Conservation (phyloP, 2,888 invertebrate species). For the Agrotis exclamationis region DNA sequence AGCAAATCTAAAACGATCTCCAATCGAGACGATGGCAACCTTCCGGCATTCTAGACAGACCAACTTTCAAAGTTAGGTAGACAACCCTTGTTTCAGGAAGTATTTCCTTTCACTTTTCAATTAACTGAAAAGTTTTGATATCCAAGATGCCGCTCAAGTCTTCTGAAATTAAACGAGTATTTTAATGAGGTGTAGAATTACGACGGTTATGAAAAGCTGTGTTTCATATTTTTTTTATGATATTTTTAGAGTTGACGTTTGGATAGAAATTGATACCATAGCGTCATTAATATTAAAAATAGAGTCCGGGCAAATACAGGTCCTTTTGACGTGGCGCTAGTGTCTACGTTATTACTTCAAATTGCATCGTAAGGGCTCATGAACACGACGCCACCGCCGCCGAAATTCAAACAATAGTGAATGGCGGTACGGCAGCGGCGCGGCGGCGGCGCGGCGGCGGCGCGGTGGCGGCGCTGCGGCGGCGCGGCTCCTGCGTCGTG, state of each 20-base stretch:
- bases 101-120: slow-evolving; percentile 41
- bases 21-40: background rate
- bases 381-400: too few species aligned
- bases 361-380: too few species aligned
- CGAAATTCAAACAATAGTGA: too few species aligned
- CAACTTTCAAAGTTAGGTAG: slow-evolving; percentile 7
- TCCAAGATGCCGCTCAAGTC: slow-evolving; percentile 29
- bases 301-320: too few species aligned
- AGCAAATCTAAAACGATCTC: background rate
- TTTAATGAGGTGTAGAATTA: slow-evolving; percentile 47
- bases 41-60: background rate
- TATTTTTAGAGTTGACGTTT: background rate
- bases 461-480: too few species aligned
- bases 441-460: too few species aligned
- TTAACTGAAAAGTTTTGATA: slow-evolving; percentile 41
- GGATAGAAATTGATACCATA: too few species aligned
- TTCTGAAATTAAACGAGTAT: slow-evolving; percentile 30
- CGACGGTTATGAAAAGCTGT: background rate
- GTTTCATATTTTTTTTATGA: slow-evolving; percentile 6
- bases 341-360: too few species aligned
- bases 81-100: slow-evolving; percentile 31
- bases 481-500: too few species aligned
- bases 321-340: too few species aligned
- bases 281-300: background rate
- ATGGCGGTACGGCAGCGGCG: too few species aligned